Evolutionary conservation across 2,113 vertebrate species (phyloP), one percentile per base, ranked within the genome.

Genomic region (Eupsittula cactorum): DNA sequence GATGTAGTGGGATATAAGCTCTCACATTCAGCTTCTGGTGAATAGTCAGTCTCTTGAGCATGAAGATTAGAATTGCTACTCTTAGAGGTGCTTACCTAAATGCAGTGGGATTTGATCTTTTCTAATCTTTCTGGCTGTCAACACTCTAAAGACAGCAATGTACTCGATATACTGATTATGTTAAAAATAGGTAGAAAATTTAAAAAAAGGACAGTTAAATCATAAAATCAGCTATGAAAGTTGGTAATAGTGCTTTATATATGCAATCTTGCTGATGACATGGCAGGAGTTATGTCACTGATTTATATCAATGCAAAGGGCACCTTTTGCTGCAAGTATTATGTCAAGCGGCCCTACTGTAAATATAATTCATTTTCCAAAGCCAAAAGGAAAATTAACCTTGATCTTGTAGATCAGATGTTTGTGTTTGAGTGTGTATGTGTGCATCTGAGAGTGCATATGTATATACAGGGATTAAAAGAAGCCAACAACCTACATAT

Each of bases 391-490:
- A 85, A 95, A 90, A 69, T 17, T 4, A 55, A 90, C 9, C 23
- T 60, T 59, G 13, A 83, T 46, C 44, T 90, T 52, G 39, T 2
- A 50, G 3, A 39, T 68, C 41, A 86, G 46, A 77, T 50, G 8
- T 41, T 49, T 3, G 14, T n/a, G 57, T 13, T 18, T 52, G 6
- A 47, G 49, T 33, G 33, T 14, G 16, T 18, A n/a, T 2, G 2
- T 55, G 19, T 55, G 23, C 57, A 41, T 37, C 25, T 37, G 52
- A 87, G 27, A 27, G 17, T 16, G 15, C 39, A 28, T n/a, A 64
- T 16, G 25, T 81, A 57, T 24, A 64, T n/a, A 69, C 10, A 82
- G 42, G 63, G 62, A 96, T 94, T 97, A 97, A 95, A 95, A 95
- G 63, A 90, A 95, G 82, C 20, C 20, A 91, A 88, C 29, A 92